Conservation (phyloP, 2,888 invertebrate genomes). For the Stenichneumon culpator region DNA sequence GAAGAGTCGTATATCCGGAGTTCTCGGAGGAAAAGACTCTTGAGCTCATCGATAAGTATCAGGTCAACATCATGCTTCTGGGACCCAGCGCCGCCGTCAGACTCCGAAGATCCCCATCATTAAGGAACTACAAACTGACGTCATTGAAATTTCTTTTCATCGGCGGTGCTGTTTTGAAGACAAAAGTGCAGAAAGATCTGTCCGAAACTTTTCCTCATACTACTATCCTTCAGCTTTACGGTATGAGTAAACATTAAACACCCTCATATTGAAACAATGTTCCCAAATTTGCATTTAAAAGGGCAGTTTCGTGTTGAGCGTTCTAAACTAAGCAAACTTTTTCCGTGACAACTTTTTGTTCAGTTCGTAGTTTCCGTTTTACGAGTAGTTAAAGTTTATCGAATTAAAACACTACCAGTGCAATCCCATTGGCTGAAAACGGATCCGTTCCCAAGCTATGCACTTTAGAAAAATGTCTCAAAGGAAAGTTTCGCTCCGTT, state of each 20-base stretch:
- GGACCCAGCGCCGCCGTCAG: conserved; percentile 72
- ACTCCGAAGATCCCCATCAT: conserved; percentile 58
- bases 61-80: conserved; percentile 73
- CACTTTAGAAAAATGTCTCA: not conserved
- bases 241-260: conserved; percentile 60
- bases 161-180: conserved; percentile 70
- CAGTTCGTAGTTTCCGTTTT: not conserved
- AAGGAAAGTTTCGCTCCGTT: not conserved
- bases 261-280: not conserved
- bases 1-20: conserved; percentile 71
- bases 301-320: not conserved
- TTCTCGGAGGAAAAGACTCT: conserved; percentile 75
- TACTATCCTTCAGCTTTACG: conserved; percentile 70
- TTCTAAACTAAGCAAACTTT: not conserved
- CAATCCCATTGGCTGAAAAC: not conserved
- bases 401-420: not conserved
- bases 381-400: not conserved
- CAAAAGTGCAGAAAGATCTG: conserved; percentile 64
- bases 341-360: not conserved
- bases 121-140: conserved; percentile 71
- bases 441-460: not conserved
- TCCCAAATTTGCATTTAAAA: not conserved
- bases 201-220: conserved; percentile 58
- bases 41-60: conserved; percentile 77
- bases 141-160: conserved; percentile 59